phyloP scores from a whole-genome alignment of 2,888 invertebrate genomes.

The Drosophila neotestacea region DNA sequence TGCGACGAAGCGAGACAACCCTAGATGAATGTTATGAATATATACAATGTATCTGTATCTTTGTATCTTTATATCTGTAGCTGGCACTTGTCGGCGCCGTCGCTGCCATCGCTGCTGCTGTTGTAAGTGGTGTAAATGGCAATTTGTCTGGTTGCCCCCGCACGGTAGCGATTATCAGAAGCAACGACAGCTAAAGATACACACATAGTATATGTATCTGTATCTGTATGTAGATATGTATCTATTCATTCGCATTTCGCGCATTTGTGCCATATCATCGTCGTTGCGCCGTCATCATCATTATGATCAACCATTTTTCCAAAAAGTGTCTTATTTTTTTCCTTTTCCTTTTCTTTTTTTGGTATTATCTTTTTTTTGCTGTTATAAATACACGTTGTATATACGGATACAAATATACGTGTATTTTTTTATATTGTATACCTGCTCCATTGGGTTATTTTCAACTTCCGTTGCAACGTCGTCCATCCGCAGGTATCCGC shows the following conservation, averaged over 20 bases:
- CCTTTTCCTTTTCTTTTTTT: constrained; percentile 27
- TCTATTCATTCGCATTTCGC: constrained; percentile 63
- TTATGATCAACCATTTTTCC: constrained; percentile 72
- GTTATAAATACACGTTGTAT: constrained; percentile 1
- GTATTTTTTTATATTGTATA: constrained; percentile 13
- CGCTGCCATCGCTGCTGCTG: constrained; percentile 35
- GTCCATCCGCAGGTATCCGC: constrained; percentile 42
- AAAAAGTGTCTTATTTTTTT: constrained; percentile 63
- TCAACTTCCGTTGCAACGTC: constrained; percentile 62
- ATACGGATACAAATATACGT: constrained; percentile 8
- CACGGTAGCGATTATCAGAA: constrained; percentile 68
- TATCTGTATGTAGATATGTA: constrained; percentile 37
- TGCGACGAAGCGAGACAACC: constrained; percentile 64
- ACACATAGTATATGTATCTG: constrained; percentile 3
- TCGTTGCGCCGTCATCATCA: constrained; percentile 68
- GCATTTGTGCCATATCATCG: constrained; percentile 79
- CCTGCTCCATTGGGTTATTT: constrained; percentile 72
- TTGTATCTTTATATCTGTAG: constrained; percentile 24
- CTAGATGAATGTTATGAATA: constrained; percentile 30
- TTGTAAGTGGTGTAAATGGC: constrained; percentile 81
- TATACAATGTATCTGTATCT: constrained; percentile 30
- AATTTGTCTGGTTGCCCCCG: constrained; percentile 71
- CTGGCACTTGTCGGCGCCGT: constrained; percentile 43
- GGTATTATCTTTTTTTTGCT: constrained; percentile 64
- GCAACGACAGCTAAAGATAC: constrained; percentile 24